These are phyloP conservation scores for Pyxicephalus adspersus DNA, from an alignment of 2,113 vertebrate genomes.

Conservation along the genomic window DNA sequence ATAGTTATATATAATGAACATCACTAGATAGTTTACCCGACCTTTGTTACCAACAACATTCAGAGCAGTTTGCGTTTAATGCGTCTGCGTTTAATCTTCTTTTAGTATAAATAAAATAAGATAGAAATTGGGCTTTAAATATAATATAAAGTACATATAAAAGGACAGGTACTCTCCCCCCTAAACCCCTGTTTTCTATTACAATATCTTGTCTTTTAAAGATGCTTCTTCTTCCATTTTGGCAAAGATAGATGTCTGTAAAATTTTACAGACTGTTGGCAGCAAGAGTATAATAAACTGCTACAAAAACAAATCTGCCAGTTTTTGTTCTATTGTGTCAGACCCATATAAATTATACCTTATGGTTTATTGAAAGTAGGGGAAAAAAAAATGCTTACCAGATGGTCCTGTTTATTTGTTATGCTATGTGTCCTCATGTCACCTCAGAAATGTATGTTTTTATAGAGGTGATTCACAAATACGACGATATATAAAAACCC, in stretches of 20 bases:
- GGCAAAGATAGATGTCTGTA: not conserved
- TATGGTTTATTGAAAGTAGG: constrained; percentile 42
- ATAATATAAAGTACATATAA: not conserved
- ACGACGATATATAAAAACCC: too few relatives aligned
- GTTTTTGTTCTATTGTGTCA: constrained; percentile 38
- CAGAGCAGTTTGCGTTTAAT: too few relatives aligned
- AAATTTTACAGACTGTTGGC: constrained; percentile 4
- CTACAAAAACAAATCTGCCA: not conserved
- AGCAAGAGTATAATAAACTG: constrained; percentile 29
- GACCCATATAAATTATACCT: constrained; percentile 30
- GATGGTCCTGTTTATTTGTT: constrained; percentile 24
- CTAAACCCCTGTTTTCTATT: not conserved
- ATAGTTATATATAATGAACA: too few relatives aligned
- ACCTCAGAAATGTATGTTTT: not conserved
- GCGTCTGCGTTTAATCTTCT: too few relatives aligned
- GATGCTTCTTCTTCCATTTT: not conserved
- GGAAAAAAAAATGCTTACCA: constrained; percentile 43
- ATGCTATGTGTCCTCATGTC: constrained; percentile 20
- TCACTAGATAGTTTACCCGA: too few relatives aligned
- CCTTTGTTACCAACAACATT: too few relatives aligned
- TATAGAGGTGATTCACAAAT: not conserved
- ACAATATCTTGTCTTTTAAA: constrained; percentile 18
- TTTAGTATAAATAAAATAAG: too few relatives aligned
- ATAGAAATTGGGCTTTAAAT: too few relatives aligned
- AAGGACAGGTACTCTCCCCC: not conserved